Base-by-base conservation (phyloP, 2,113 vertebrate genomes). In the Perccottus glenii region DNA sequence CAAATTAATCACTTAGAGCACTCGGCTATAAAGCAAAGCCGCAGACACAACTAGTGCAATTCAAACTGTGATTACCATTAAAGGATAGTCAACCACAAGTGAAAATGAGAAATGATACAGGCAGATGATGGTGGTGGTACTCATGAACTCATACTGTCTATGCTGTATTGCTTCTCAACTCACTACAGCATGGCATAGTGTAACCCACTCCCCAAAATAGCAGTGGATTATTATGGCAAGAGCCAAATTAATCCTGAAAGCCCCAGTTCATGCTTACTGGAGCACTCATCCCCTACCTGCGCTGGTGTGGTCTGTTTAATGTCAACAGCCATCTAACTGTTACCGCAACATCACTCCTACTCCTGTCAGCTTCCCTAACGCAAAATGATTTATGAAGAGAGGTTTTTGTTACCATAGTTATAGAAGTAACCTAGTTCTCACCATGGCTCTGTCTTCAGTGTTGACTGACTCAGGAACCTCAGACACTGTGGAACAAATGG, bases 191-290 rank as follows among this genome's bases (percentile, higher is more conserved):
- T 51, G 38, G 16, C 45, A 47, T 19, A 11, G 49, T 44, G 66
- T 44, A 69, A 68, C 74, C 58, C 83, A 58, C 64, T n/a, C 65
- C 71, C 78, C 67, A 82, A 70, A 90, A 90, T 86, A 91, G 88
- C 71, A 61, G 51, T 80, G 67, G 90, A 84, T 90, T 87, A 90
- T 76, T 84, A 74, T 16, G 81, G 85, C 70, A 83, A 88, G 80
- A 89, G 85, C 77, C 85, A 85, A 76, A 68, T 51, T 87, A 91
- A 91, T 90, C 88, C 73, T 64, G 55, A 81, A 88, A 89, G 80
- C 80, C 70, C 68, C 71, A 27, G 70, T 78, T 89, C 79, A 89
- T 86, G 88, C 76, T 61, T 3, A 51, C 82, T 51, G 56, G 76
- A 73, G 78, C 82, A 77, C 67, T 88, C 82, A 86, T 82, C 80